Evolutionary conservation across 2,888 invertebrate genomes (phyloP), one percentile per base, ranked within the genome.

Genomic region (Rhimphoctona megacephalus): DNA sequence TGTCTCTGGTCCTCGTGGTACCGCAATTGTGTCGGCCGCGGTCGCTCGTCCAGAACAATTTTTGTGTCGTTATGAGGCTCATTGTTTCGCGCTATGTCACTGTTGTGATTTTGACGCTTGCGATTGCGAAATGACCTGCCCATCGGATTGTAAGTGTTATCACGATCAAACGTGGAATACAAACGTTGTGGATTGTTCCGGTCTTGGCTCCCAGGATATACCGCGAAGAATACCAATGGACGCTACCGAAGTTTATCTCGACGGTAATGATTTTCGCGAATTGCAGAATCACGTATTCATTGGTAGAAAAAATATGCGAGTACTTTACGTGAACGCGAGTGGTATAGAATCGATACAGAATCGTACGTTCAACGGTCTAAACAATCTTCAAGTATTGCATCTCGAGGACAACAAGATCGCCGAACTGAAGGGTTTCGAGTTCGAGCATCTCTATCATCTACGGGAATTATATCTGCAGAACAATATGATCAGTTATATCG

Each of bases 91-190:
- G 61, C 96, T 98, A 76, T 99, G 99, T 95, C 98, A 98, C 94
- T 99, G 99, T 95, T 99, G 99, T 95, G 98, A 98, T 94, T 99
- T 98, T 94, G 98, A 98, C 93, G 98, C 98, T 87, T 99, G 99
- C 95, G 99, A 99, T 95, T 99, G 99, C 95, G 98, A 99, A 95
- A 98, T 98, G 97, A 98, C 98, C 88, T 99, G 99, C 93, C 99
- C 99, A 49, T 96, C 96, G 91, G 98, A 98, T 92, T 99, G 99
- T 95, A 97, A 97, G 90, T 99, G 99, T 94, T 99, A 98, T 95
- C 98, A 98, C 94, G 99, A 99, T 93, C 97, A 98, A 94, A 97
- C 97, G 88, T 99, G 98, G 98, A 97, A 97, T 90, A 98, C 98
- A 78, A 98, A 98, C 94, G 97, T 98, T 64, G 98, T 98, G 70